Evolutionary conservation across 2,888 invertebrate species (phyloP), one percentile per base, ranked within the genome.

Genomic region (Marasmarcha lunaedactyla): DNA sequence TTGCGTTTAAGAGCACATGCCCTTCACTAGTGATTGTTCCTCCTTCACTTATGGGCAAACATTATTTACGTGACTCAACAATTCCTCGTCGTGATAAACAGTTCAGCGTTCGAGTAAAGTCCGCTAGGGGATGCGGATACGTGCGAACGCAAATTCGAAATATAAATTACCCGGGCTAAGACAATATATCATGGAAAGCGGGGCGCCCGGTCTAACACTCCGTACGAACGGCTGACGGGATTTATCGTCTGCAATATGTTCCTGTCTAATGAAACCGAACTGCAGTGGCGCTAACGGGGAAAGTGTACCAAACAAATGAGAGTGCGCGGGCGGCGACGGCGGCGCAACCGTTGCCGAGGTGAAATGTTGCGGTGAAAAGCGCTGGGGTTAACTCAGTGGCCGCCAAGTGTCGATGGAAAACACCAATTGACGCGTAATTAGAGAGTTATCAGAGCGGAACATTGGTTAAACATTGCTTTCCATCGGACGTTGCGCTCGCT

Each of bases 391-490:
- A 70, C 56, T 59, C 58, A 52, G 60, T 61, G 68, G 63, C 58
- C 57, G 58, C 55, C 62, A 59, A 74, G 74, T 74, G 74, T 71
- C 73, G 71, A 78, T 71, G 77, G 77, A 73, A 76, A 79, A 78
- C 68, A 61, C 66, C 57, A 46, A 54, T 63, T 55, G 66, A 69
- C 54, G 63, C 65, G 73, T 73, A 81, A 79, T 83, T 79, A 79
- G 70, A 77, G 71, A 74, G 72, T 79, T 78, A 81, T 83, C 72
- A 81, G 83, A 81, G 78, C 79, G 66, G 65, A 77, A 78, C 81
- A 81, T 81, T 79, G 78, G 83, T 73, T 77, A 78, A 83, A 77
- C 72, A 72, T 65, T 74, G 77, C 79, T 83, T 81, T 81, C 81
- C 79, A 83, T 79, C 83, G 78, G 73, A 76, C 78, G 66, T 77